Evolutionary conservation across 2,113 vertebrate genomes (phyloP).

Genomic region (Propithecus coquereli): DNA sequence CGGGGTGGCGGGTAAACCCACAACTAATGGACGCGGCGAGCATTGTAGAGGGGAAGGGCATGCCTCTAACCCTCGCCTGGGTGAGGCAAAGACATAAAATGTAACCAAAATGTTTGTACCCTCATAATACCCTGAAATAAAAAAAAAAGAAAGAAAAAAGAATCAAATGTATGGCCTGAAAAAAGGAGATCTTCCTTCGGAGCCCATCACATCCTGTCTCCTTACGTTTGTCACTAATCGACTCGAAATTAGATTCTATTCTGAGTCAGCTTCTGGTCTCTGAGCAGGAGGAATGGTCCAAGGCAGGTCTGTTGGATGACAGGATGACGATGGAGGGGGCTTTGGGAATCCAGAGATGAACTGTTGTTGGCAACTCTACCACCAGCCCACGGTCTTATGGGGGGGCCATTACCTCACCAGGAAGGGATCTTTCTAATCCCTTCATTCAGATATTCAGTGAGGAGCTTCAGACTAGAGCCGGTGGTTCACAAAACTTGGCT

Average conservation of each 20-base stretch:
- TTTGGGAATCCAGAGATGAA: background rate
- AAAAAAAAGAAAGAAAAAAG: too few species aligned
- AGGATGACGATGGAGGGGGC: background rate
- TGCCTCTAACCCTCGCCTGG: too few species aligned
- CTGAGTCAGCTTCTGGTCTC: background rate
- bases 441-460: background rate
- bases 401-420: background rate
- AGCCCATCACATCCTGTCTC: background rate
- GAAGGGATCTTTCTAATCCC: background rate
- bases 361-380: background rate
- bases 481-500: conserved; percentile 60
- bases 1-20: too few species aligned
- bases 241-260: background rate
- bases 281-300: background rate
- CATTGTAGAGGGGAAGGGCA: too few species aligned
- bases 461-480: background rate
- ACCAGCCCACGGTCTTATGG: background rate
- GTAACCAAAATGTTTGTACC: too few species aligned
- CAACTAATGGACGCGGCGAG: too few species aligned
- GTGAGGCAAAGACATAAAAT: too few species aligned
- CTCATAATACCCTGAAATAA: too few species aligned
- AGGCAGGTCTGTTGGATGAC: background rate
- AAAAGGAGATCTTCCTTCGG: background rate
- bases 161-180: background rate
- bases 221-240: background rate